Conservation (phyloP, 2,888 invertebrate species). For the Dendrolimus houi region DNA sequence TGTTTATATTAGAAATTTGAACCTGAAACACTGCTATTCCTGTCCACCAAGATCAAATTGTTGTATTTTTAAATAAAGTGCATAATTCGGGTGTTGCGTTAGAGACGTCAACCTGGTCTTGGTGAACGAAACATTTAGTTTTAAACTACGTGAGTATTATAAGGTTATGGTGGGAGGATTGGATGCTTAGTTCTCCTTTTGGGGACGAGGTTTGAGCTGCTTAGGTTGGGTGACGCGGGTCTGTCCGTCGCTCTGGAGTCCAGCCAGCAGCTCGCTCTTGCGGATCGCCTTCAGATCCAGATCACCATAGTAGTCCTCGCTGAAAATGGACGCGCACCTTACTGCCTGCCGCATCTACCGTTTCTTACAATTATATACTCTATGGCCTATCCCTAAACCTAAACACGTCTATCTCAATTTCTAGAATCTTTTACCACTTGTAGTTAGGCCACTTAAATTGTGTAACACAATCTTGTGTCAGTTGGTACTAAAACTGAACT, state of each 20-base stretch:
- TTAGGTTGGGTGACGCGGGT: constrained; percentile 55
- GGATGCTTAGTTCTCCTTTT: constrained; percentile 66
- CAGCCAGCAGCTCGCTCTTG: constrained; percentile 93
- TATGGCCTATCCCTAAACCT: constrained; percentile 25
- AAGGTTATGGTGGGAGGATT: constrained; percentile 43
- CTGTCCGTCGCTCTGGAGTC: constrained; percentile 80
- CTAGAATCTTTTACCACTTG: constrained; percentile 53
- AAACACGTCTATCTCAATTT: constrained; percentile 42
- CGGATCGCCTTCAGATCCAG: constrained; percentile 96
- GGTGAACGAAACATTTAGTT: constrained; percentile 43
- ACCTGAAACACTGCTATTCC: constrained; percentile 53
- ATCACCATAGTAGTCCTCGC: constrained; percentile 98
- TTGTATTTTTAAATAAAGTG: constrained; percentile 13
- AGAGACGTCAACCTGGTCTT: constrained; percentile 26
- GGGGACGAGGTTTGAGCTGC: constrained; percentile 75
- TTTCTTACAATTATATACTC: constrained; percentile 31
- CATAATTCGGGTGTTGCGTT: constrained; percentile 21
- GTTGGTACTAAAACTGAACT: constrained; percentile 47
- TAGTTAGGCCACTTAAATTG: constrained; percentile 46
- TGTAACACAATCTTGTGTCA: constrained; percentile 58
- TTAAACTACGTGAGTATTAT: constrained; percentile 62
- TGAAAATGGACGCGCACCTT: constrained; percentile 79
- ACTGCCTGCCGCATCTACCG: constrained; percentile 55
- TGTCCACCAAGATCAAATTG: constrained; percentile 46
- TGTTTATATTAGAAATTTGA: constrained; percentile 44